Conservation (phyloP, 2,797 vertebrate genomes). For the Oreortyx pictus region DNA sequence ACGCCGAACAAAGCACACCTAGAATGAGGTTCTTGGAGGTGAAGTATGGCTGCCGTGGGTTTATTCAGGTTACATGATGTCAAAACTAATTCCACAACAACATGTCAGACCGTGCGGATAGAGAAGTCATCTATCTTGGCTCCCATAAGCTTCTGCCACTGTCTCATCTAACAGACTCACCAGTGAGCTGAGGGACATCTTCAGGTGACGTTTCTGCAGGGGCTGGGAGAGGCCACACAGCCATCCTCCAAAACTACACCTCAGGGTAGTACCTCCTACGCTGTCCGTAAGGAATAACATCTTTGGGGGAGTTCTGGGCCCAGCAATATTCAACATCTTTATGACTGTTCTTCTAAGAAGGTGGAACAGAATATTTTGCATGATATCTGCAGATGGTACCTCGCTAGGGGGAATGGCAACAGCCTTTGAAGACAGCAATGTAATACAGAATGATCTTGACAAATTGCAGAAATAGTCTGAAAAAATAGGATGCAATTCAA, state of each 20-base stretch:
- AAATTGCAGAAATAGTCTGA: slow-evolving; percentile 47
- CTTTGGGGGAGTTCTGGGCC: not conserved
- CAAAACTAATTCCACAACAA: not conserved
- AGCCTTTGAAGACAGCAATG: slow-evolving; percentile 38
- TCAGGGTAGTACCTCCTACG: not conserved
- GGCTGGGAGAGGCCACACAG: not conserved
- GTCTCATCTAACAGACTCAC: not conserved
- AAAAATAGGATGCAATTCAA: slow-evolving; percentile 69
- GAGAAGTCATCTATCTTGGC: not conserved
- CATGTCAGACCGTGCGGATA: not conserved
- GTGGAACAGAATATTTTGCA: not conserved
- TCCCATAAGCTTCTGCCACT: not conserved
- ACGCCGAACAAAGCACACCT: not conserved
- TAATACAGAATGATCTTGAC: slow-evolving; percentile 55
- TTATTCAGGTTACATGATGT: not conserved
- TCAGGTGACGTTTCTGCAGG: not conserved
- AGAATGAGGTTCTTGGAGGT: not conserved
- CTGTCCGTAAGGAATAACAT: not conserved
- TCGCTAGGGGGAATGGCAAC: slow-evolving; percentile 9
- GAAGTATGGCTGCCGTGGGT: not conserved
- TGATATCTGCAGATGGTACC: slow-evolving; percentile 37
- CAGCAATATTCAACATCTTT: not conserved
- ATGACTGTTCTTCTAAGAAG: not conserved
- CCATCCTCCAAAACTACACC: not conserved
- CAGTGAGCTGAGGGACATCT: not conserved